Percentiles rank a stretch among this genome's conserved stretches.
Evolutionary conservation across 2,113 vertebrate genomes (phyloP).

Genomic region (Apistogramma diplotaenia): DNA sequence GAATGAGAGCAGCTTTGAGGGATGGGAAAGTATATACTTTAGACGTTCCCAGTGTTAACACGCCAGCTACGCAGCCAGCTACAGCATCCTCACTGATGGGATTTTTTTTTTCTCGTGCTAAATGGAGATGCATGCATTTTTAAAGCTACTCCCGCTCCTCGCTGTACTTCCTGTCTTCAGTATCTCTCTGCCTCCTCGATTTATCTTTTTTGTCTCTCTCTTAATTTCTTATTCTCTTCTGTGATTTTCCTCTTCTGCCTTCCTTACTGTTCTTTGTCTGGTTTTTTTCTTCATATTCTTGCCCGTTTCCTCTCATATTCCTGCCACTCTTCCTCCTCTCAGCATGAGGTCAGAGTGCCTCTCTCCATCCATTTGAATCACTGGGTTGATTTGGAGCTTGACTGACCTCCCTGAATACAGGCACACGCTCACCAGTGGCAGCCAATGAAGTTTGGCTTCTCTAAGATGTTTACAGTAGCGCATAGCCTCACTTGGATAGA

Average conservation of each 20-base stretch:
- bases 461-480: conserved; percentile 14
- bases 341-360: conserved; percentile 16
- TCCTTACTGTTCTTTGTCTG: not conserved
- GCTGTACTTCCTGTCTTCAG: not conserved
- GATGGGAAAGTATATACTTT: not conserved
- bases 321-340: not conserved
- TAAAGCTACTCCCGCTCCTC: conserved; percentile 10
- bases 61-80: conserved; percentile 23
- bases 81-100: conserved; percentile 8
- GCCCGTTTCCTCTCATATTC: not conserved
- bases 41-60: not conserved
- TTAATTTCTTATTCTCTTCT: not conserved
- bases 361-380: not conserved
- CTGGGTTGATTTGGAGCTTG: not conserved
- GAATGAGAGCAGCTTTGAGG: not conserved
- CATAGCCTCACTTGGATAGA: conserved; percentile 7
- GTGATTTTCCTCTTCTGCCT: not conserved
- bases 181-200: conserved; percentile 14
- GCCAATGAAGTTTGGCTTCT: not conserved
- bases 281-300: not conserved
- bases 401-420: not conserved
- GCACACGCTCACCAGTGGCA: not conserved
- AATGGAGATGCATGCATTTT: conserved; percentile 60
- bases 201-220: conserved; percentile 5
- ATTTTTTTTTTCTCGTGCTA: not conserved